phyloP scores from a whole-genome alignment of 2,888 invertebrate genomes.

The Adelphocoris suturalis region DNA sequence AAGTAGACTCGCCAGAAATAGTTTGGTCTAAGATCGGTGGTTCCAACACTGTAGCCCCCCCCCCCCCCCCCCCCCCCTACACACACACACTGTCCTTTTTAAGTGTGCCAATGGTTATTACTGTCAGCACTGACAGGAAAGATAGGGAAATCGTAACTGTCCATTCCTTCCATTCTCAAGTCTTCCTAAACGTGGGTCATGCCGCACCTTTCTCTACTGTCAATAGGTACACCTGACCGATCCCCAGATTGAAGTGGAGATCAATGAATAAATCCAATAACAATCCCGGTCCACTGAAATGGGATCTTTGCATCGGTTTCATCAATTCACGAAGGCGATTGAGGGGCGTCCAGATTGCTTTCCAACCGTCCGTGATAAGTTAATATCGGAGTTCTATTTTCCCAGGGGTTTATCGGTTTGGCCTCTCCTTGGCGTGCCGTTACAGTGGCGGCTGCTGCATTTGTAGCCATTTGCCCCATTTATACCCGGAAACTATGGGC shows the following conservation, averaged over 20 bases:
- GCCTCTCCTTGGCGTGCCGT: neutral
- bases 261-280: slow-evolving; percentile 15
- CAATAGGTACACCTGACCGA: neutral
- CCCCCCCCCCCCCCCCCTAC: too few relatives aligned
- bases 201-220: neutral
- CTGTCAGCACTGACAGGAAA: too few relatives aligned
- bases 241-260: neutral
- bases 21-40: too few relatives aligned
- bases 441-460: neutral
- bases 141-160: too few relatives aligned
- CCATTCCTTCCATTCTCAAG: too few relatives aligned
- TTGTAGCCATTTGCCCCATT: too few relatives aligned
- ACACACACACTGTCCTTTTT: too few relatives aligned
- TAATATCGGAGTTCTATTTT: neutral
- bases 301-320: neutral
- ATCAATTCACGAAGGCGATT: slow-evolving; percentile 19
- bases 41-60: too few relatives aligned
- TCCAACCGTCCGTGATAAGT: slow-evolving; percentile 19
- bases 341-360: slow-evolving; percentile 24
- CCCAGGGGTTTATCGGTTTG: neutral
- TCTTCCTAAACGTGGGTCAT: too few relatives aligned
- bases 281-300: neutral
- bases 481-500: too few relatives aligned
- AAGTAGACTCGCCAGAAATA: too few relatives aligned
- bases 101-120: too few relatives aligned